These are phyloP conservation scores for Pseudotriccus pelzelni DNA, from an alignment of 2,797 vertebrate species.

Conservation along the genomic window DNA sequence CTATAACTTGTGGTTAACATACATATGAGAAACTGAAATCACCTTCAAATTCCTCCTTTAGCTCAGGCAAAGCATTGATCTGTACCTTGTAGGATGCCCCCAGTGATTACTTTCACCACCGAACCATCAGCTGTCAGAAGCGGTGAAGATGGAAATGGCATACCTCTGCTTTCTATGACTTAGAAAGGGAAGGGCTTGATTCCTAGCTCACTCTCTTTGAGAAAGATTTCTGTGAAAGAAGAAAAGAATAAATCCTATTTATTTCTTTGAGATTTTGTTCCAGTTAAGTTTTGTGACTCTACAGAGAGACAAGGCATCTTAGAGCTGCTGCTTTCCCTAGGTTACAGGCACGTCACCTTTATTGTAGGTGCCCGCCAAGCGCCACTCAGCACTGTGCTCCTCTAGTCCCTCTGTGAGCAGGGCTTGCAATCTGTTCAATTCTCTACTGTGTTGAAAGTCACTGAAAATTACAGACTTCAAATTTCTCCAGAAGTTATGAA, in stretches of 20 bases:
- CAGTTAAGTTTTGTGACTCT: not conserved
- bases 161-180: not conserved
- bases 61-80: not conserved
- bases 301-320: not conserved
- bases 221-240: not conserved
- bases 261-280: not conserved
- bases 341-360: not conserved
- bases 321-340: not conserved
- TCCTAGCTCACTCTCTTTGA: not conserved
- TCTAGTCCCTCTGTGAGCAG: not conserved
- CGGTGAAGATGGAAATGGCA: not conserved
- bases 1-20: not conserved
- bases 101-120: not conserved
- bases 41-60: not conserved
- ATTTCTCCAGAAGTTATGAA: slow-evolving; percentile 43
- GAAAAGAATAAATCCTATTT: not conserved
- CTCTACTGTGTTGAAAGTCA: not conserved
- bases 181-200: not conserved
- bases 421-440: not conserved
- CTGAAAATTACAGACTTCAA: slow-evolving; percentile 26
- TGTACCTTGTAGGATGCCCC: not conserved
- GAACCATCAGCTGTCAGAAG: accelerated
- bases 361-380: not conserved
- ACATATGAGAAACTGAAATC: not conserved
- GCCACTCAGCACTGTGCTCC: not conserved